phyloP scores from a whole-genome alignment of 2,113 vertebrate genomes.

The Mola mola region DNA sequence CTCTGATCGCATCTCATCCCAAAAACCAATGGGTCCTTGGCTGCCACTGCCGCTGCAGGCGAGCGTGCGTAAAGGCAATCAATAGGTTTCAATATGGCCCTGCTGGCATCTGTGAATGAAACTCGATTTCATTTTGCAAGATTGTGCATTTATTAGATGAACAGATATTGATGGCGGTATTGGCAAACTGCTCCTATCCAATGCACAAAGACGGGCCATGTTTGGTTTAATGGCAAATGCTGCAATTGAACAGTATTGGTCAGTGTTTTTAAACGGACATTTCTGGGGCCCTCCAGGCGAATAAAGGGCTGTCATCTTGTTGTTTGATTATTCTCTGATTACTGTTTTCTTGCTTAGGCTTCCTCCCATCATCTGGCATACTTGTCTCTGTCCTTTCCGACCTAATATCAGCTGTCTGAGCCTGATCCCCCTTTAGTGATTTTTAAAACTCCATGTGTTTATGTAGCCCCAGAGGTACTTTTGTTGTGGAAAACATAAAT shows the following conservation, averaged over 20 bases:
- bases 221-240: conserved; percentile 21
- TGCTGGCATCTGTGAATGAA: conserved; percentile 59
- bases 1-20: conserved; percentile 55
- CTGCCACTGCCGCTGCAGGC: conserved; percentile 26
- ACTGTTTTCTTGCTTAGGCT: too few species aligned
- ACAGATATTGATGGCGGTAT: conserved; percentile 69
- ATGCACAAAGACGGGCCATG: conserved; percentile 20
- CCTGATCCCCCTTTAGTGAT: too few species aligned
- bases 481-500: too few species aligned
- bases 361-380: conserved; percentile 3
- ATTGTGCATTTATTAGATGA: conserved; percentile 76
- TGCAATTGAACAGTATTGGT: conserved; percentile 30
- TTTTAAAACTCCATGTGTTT: too few species aligned
- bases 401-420: too few species aligned
- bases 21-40: conserved; percentile 37
- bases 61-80: conserved; percentile 56
- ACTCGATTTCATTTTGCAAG: conserved; percentile 76
- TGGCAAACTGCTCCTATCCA: conserved; percentile 45
- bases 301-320: neutral
- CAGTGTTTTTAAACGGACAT: too few species aligned
- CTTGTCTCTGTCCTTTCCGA: neutral
- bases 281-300: neutral
- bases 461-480: too few species aligned
- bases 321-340: too few species aligned
- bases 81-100: conserved; percentile 63